phyloP scores from a whole-genome alignment of 2,113 vertebrate genomes.

The Cryptomyrus ogoouensis region DNA sequence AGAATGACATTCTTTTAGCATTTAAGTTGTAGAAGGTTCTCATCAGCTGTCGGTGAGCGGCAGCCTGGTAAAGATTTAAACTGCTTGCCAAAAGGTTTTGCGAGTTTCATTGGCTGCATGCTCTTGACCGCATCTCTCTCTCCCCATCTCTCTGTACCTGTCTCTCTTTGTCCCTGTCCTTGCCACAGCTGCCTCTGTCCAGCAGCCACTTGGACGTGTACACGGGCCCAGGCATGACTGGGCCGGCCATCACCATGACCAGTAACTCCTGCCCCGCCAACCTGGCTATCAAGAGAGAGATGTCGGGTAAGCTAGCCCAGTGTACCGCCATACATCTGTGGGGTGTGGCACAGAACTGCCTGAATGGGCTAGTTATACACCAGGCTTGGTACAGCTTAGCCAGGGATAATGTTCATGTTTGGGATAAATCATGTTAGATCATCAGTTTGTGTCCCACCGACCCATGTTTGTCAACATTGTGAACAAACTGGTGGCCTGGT shows the following conservation, averaged over 20 bases:
- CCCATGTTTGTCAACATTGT: not conserved
- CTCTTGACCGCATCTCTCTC: not conserved
- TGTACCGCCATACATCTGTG: not conserved
- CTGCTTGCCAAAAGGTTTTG: not conserved
- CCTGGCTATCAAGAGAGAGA: conserved; percentile 85
- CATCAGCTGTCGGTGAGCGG: not conserved
- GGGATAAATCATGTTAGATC: not conserved
- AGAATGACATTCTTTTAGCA: not conserved
- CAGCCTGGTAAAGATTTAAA: not conserved
- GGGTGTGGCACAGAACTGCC: not conserved
- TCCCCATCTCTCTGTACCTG: not conserved
- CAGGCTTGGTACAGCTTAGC: not conserved
- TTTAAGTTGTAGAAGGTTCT: not conserved
- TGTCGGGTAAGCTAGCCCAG: conserved; percentile 68
- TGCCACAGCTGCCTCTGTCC: conserved; percentile 81
- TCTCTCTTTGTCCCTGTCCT: not conserved
- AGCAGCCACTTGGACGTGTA: conserved; percentile 95
- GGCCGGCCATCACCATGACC: conserved; percentile 80
- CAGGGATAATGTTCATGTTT: not conserved
- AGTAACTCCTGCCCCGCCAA: conserved; percentile 96
- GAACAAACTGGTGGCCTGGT: not conserved
- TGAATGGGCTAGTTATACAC: not conserved
- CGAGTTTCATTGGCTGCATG: not conserved
- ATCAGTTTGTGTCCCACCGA: not conserved
- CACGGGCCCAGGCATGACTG: conserved; percentile 77